Percentiles rank a stretch among this genome's conserved stretches.
Conservation (phyloP, 2,797 vertebrate species). For the Hydrocynus forskahlii region DNA sequence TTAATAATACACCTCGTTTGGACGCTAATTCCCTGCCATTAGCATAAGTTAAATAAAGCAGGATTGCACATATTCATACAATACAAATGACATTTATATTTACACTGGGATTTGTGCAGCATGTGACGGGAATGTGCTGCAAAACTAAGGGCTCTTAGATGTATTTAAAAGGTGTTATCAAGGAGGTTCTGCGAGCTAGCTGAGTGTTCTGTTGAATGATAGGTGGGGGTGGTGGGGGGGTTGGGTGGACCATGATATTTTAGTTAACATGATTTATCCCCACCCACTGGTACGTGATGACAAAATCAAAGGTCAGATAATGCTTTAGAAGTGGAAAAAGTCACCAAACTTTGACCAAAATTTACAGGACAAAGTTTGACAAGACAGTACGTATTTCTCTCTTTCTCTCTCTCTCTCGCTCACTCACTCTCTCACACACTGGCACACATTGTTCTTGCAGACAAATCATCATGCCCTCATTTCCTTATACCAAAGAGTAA, state of each 20-base stretch:
- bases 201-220: no score
- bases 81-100: background rate
- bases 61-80: background rate
- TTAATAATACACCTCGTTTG: background rate
- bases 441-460: constrained; percentile 25
- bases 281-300: background rate
- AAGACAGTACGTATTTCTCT: no score
- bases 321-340: background rate
- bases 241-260: background rate
- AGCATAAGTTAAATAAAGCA: background rate
- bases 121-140: no score
- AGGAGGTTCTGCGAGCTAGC: no score
- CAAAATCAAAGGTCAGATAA: background rate
- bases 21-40: background rate
- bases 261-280: background rate
- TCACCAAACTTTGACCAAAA: background rate
- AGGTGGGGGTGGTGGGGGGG: no score
- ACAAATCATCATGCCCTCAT: background rate
- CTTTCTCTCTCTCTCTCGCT: background rate
- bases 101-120: no score
- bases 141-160: no score
- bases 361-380: no score
- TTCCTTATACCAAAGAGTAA: constrained; percentile 6
- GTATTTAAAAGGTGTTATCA: no score
- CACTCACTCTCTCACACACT: background rate